Percentiles rank a stretch among this genome's conserved stretches.
These are phyloP conservation scores for Hydroisotoma schaefferi DNA, from an alignment of 2,888 invertebrate species.

Conservation along the genomic window DNA sequence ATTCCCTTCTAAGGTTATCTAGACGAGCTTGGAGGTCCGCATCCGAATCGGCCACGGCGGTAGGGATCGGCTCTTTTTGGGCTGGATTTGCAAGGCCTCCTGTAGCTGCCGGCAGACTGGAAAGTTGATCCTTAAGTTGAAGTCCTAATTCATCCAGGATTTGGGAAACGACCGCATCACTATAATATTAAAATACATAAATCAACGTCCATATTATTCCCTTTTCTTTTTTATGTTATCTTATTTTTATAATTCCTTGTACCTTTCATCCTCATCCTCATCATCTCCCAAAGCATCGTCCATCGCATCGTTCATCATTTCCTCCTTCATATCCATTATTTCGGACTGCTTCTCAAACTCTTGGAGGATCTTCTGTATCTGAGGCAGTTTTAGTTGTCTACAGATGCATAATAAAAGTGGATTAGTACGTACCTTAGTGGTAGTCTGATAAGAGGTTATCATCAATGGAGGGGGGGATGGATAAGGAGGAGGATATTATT, in stretches of 20 bases:
- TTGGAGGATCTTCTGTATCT: constrained; percentile 94
- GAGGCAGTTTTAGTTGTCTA: constrained; percentile 90
- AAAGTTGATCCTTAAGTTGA: constrained; percentile 87
- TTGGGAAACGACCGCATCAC: constrained; percentile 91
- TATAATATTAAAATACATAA: constrained; percentile 53
- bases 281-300: constrained; percentile 99
- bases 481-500: no score
- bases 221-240: not conserved
- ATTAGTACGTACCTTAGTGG: no score
- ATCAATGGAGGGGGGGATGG: no score
- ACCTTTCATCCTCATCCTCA: constrained; percentile 96
- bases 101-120: constrained; percentile 73
- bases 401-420: constrained; percentile 20
- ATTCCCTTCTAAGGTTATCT: constrained; percentile 88
- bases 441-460: no score
- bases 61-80: constrained; percentile 63
- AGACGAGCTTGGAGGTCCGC: constrained; percentile 95
- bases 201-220: not conserved
- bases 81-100: constrained; percentile 57
- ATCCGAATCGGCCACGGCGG: constrained; percentile 74
- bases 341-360: constrained; percentile 99
- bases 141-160: constrained; percentile 96
- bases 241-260: not conserved
- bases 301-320: constrained; percentile 99
- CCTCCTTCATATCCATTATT: constrained; percentile 99